phyloP scores from a whole-genome alignment of 2,888 invertebrate genomes.

The Latrodectus elegans region DNA sequence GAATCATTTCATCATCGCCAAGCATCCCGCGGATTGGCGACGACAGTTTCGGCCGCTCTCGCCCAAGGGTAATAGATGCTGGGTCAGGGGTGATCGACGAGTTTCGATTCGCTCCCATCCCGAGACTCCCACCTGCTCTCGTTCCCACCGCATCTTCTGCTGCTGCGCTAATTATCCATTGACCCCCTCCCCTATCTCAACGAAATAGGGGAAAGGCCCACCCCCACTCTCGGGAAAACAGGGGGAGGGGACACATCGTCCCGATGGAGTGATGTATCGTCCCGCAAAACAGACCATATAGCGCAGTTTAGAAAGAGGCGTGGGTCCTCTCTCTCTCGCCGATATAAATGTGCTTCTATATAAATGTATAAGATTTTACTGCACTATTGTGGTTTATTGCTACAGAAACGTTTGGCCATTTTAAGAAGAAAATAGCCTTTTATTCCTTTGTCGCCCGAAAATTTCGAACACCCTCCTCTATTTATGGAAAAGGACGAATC shows the following conservation, averaged over 20 bases:
- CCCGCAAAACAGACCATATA: slow-evolving; percentile 57
- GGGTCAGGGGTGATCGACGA: slow-evolving; percentile 69
- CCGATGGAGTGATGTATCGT: slow-evolving; percentile 57
- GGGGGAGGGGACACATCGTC: slow-evolving; percentile 40
- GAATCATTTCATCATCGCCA: slow-evolving; percentile 14
- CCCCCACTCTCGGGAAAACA: slow-evolving; percentile 25
- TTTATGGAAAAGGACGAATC: too few relatives aligned
- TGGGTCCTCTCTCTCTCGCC: background rate
- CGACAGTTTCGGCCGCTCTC: slow-evolving; percentile 24
- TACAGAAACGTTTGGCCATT: background rate
- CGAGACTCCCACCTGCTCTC: slow-evolving; percentile 34
- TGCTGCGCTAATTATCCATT: slow-evolving; percentile 66
- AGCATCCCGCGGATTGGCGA: slow-evolving; percentile 38
- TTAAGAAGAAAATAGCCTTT: background rate
- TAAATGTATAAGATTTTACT: slow-evolving; percentile 26
- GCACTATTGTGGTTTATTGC: background rate
- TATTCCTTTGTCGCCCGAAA: background rate
- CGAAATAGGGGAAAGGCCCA: slow-evolving; percentile 2
- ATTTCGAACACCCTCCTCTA: too few relatives aligned
- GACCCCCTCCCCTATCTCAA: slow-evolving; percentile 6
- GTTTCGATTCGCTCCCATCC: slow-evolving; percentile 68
- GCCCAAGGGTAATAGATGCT: slow-evolving; percentile 61
- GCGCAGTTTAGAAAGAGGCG: slow-evolving; percentile 58
- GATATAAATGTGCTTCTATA: slow-evolving; percentile 41
- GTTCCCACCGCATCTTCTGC: slow-evolving; percentile 44